Evolutionary conservation across 2,888 invertebrate genomes (phyloP).

Genomic region (Morinoia aosen): DNA sequence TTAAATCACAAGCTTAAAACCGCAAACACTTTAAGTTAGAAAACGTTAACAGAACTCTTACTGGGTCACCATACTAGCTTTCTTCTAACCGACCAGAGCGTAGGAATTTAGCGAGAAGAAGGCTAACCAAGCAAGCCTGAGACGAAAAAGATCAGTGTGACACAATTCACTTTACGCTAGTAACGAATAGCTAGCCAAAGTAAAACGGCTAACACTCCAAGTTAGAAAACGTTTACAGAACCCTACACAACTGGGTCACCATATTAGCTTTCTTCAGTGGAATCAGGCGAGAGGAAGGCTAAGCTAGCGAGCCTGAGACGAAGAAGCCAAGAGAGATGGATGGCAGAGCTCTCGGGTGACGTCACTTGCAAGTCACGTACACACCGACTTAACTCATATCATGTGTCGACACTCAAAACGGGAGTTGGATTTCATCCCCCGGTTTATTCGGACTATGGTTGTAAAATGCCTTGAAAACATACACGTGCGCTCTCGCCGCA

Average conservation of each 20-base stretch:
- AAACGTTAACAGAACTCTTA: background rate
- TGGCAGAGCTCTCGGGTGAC: background rate
- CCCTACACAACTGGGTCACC: background rate
- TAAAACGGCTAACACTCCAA: background rate
- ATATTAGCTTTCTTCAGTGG: too few species aligned
- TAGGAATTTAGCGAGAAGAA: too few species aligned
- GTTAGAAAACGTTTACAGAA: background rate
- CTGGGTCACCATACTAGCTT: too few species aligned
- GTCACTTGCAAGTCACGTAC: background rate
- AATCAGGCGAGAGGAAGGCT: too few species aligned
- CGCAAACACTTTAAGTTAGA: too few species aligned
- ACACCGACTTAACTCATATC: background rate
- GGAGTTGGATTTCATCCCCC: background rate
- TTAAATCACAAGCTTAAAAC: too few species aligned
- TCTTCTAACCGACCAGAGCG: too few species aligned
- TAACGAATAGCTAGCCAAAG: background rate
- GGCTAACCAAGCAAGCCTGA: too few species aligned
- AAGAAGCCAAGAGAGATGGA: background rate
- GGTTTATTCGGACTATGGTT: background rate
- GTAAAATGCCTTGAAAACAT: background rate
- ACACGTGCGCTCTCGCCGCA: background rate
- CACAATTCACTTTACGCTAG: background rate
- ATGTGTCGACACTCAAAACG: background rate
- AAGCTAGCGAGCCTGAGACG: too few species aligned
- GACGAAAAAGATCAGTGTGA: background rate